Percentiles rank a stretch among this genome's conserved stretches.
Conservation (phyloP, 2,113 vertebrate species). For the Odocoileus hemionus region DNA sequence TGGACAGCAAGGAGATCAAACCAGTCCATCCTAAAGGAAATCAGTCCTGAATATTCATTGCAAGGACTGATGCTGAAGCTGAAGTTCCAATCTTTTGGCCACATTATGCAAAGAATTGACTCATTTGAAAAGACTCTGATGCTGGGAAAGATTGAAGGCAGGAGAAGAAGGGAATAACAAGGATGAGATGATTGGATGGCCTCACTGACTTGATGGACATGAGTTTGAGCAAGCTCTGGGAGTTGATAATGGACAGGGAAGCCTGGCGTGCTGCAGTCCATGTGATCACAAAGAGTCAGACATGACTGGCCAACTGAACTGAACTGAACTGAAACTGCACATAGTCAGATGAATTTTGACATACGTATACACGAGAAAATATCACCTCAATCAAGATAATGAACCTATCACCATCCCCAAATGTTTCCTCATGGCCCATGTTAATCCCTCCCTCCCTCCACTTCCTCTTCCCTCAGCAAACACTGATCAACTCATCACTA, state of each 20-base stretch:
- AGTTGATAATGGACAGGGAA: not conserved
- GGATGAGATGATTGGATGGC: not conserved
- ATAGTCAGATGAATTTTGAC: not conserved
- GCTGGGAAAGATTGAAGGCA: not conserved
- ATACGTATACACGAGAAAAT: not conserved
- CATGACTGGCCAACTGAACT: not conserved
- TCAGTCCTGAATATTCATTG: not conserved
- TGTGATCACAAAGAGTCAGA: rapidly evolving
- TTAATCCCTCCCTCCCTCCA: too few relatives aligned
- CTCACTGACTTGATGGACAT: not conserved
- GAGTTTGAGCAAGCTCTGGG: not conserved
- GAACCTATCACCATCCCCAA: not conserved
- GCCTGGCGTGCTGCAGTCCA: not conserved
- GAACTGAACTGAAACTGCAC: not conserved
- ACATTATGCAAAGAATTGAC: not conserved
- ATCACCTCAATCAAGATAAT: not conserved
- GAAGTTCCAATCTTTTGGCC: not conserved
- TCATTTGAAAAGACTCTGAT: not conserved
- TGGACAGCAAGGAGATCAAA: not conserved
- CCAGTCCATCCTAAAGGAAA: not conserved
- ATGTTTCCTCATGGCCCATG: not conserved
- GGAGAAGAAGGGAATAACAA: not conserved
- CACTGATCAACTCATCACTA: not conserved
- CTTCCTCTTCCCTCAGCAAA: not conserved
- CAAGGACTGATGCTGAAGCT: not conserved